Percentiles rank a stretch among this genome's conserved stretches.
Evolutionary conservation across 2,888 invertebrate species (phyloP).

Genomic region (Unio delphinus): DNA sequence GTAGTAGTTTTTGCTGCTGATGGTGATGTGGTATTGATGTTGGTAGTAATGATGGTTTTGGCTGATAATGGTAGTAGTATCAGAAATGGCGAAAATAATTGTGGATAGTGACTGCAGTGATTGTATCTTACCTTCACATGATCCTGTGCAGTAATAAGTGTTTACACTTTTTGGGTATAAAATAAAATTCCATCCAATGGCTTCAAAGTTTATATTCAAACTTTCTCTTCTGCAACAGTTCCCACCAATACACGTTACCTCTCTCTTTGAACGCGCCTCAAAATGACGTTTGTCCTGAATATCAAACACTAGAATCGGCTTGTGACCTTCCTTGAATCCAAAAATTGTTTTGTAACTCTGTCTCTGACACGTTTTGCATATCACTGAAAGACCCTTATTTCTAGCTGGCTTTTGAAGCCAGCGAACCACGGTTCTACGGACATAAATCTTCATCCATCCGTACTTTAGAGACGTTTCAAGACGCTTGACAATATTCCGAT

Average conservation of each 20-base stretch:
- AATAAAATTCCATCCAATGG: constrained; percentile 46
- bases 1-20: too few species aligned
- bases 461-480: constrained; percentile 48
- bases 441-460: constrained; percentile 56
- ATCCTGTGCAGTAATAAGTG: constrained; percentile 52
- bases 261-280: constrained; percentile 22
- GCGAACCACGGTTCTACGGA: constrained; percentile 42
- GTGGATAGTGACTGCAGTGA: background rate
- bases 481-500: constrained; percentile 43
- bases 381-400: constrained; percentile 47
- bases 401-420: constrained; percentile 48
- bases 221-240: constrained; percentile 46
- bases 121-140: constrained; percentile 44
- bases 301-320: constrained; percentile 47
- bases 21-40: too few species aligned
- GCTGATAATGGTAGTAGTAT: background rate
- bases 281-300: constrained; percentile 17
- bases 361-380: constrained; percentile 52
- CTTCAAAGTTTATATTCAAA: constrained; percentile 44
- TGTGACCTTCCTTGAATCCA: constrained; percentile 44
- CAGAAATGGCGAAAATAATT: background rate
- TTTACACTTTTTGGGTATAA: constrained; percentile 38
- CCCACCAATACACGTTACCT: constrained; percentile 33
- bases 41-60: too few species aligned
- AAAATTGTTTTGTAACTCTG: constrained; percentile 46